A percentile compares a stretch with the other conserved stretches of the same genome.
These are phyloP conservation scores for Anas bernieri DNA, from an alignment of 2,797 vertebrate genomes.

Conservation along the genomic window DNA sequence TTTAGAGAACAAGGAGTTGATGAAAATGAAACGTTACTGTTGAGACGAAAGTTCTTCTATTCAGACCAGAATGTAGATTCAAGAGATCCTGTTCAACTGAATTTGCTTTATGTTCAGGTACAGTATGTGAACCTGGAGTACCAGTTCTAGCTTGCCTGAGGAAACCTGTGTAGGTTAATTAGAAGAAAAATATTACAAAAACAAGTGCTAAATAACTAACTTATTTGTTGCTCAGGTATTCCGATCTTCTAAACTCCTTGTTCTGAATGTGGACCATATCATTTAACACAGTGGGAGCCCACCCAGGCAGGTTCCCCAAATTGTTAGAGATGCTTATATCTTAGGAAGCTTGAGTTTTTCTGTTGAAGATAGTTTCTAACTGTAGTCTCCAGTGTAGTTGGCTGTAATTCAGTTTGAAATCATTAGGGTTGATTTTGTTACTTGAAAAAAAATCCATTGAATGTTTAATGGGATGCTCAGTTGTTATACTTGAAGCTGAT, in stretches of 20 bases:
- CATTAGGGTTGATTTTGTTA: neutral
- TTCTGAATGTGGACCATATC: neutral
- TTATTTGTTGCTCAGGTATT: neutral
- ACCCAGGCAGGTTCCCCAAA: neutral
- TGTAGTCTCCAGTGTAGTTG: neutral
- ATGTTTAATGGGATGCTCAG: neutral
- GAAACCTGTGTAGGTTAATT: neutral
- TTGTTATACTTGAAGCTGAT: neutral
- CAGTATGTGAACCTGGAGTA: neutral
- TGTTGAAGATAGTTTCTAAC: neutral
- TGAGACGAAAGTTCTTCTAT: constrained; percentile 97
- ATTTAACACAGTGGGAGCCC: neutral
- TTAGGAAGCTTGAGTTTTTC: neutral
- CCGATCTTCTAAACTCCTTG: neutral
- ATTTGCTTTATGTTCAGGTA: constrained; percentile 99
- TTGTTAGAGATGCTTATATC: neutral
- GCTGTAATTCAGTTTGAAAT: neutral
- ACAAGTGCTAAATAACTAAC: neutral
- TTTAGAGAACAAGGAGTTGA: constrained; percentile 98
- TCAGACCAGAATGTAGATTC: constrained; percentile 99
- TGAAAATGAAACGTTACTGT: constrained; percentile 91
- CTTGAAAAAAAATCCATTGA: neutral
- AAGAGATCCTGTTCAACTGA: constrained; percentile 95
- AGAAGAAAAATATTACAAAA: neutral
- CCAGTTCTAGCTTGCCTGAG: neutral